A percentile compares a stretch with the other conserved stretches of the same genome.
Conservation (phyloP, 2,888 invertebrate species). For the Dysmachus trigonus region DNA sequence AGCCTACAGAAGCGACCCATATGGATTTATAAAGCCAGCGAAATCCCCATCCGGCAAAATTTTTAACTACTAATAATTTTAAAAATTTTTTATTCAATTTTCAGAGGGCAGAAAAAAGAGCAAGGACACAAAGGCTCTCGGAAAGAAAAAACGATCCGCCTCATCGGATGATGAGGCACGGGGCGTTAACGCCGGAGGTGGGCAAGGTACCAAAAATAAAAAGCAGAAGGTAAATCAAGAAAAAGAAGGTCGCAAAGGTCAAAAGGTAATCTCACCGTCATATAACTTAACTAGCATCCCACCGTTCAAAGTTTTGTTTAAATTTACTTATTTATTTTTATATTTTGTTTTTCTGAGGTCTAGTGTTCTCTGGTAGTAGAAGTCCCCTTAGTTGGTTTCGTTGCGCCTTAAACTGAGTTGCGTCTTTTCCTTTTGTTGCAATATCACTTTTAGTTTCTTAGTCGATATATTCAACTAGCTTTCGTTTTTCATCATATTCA, state of each 20-base stretch:
- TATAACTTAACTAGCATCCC: conserved; percentile 44
- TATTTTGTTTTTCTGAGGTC: background rate
- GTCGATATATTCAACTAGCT: background rate
- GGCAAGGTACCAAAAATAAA: conserved; percentile 65
- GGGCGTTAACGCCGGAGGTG: conserved; percentile 52
- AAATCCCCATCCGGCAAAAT: no score
- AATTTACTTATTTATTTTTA: conserved; percentile 3
- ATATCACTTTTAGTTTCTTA: background rate
- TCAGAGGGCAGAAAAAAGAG: conserved; percentile 76
- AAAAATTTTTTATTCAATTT: background rate
- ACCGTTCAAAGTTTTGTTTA: conserved; percentile 36
- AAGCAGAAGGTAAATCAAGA: conserved; percentile 67
- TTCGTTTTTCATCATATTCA: background rate
- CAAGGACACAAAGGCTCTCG: conserved; percentile 70
- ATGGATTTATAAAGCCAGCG: no score
- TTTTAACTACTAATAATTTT: background rate
- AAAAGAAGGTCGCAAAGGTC: conserved; percentile 65
- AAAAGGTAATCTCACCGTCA: conserved; percentile 61
- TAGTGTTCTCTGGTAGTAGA: background rate
- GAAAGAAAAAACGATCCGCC: conserved; percentile 70
- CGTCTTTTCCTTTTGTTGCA: background rate
- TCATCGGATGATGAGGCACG: conserved; percentile 63
- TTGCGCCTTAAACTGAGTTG: background rate
- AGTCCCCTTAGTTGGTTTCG: background rate
- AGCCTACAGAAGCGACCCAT: no score